Conservation (phyloP, 2,888 invertebrate genomes). For the Limnephilus marmoratus region DNA sequence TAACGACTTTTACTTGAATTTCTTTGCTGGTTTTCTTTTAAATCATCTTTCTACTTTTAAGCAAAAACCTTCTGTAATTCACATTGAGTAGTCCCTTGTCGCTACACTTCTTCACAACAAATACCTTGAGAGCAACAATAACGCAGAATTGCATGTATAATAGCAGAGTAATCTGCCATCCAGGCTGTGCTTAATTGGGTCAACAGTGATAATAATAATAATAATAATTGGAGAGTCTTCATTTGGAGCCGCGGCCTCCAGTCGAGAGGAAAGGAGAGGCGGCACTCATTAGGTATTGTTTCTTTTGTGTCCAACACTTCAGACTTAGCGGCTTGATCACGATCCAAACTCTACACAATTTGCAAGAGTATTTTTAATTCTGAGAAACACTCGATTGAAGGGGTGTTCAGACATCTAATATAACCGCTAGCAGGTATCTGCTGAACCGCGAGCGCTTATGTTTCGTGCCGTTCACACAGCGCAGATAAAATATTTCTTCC, state of each 20-base stretch:
- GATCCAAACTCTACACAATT: not conserved
- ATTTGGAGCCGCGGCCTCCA: constrained; percentile 11
- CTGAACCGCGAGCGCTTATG: no score
- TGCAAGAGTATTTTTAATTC: not conserved
- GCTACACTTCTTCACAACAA: not conserved
- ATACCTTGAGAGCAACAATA: not conserved
- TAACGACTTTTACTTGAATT: no score
- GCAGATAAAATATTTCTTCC: no score
- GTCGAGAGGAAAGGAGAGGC: not conserved
- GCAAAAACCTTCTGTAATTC: no score
- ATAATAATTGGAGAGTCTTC: constrained; percentile 17
- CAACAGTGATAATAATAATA: constrained; percentile 9
- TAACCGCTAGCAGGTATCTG: no score
- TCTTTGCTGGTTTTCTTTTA: no score
- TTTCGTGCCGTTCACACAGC: no score
- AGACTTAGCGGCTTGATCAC: not conserved
- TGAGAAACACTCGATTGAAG: not conserved
- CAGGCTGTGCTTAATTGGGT: constrained; percentile 8
- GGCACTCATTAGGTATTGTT: not conserved
- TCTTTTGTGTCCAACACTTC: not conserved
- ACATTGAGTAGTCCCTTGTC: not conserved
- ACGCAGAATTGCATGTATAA: not conserved
- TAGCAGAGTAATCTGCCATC: constrained; percentile 4
- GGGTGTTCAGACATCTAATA: no score
- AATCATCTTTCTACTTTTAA: no score